A percentile compares a stretch with the other conserved stretches of the same genome.
phyloP scores from a whole-genome alignment of 2,797 vertebrate genomes.

The Todus mexicanus region DNA sequence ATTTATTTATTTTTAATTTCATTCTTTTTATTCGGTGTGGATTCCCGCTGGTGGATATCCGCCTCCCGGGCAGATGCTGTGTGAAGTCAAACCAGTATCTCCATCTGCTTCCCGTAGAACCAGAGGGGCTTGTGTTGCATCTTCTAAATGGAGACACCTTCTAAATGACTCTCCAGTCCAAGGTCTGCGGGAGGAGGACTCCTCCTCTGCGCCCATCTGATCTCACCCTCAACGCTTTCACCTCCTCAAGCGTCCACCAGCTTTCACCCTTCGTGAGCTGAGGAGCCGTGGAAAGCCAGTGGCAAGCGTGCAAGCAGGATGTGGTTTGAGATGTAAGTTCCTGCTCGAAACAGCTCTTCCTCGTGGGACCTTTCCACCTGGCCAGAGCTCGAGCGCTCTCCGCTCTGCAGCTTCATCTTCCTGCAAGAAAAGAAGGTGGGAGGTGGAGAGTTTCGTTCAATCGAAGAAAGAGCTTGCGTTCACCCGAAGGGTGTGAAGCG shows the following conservation, averaged over 20 bases:
- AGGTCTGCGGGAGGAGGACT: background rate
- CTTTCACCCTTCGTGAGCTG: background rate
- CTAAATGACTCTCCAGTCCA: too few relatives aligned
- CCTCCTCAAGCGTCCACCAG: rapidly evolving
- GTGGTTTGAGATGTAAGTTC: background rate
- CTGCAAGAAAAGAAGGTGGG: background rate
- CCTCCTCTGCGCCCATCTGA: background rate
- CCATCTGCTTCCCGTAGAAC: too few relatives aligned
- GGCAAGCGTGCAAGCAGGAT: background rate
- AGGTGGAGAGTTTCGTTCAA: background rate
- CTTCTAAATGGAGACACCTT: too few relatives aligned
- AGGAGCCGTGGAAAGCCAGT: background rate
- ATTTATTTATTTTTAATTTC: background rate
- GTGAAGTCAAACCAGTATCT: background rate
- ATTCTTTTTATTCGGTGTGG: too few relatives aligned
- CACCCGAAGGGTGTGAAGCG: background rate
- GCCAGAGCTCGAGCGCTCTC: background rate
- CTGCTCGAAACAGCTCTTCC: background rate
- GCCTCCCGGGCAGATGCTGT: background rate
- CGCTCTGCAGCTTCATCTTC: background rate
- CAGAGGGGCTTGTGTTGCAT: rapidly evolving
- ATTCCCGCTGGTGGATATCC: background rate
- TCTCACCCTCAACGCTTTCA: background rate
- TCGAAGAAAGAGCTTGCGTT: rapidly evolving
- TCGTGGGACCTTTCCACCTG: background rate